phyloP scores from a whole-genome alignment of 2,888 invertebrate genomes.

The Agapostemon virescens region DNA sequence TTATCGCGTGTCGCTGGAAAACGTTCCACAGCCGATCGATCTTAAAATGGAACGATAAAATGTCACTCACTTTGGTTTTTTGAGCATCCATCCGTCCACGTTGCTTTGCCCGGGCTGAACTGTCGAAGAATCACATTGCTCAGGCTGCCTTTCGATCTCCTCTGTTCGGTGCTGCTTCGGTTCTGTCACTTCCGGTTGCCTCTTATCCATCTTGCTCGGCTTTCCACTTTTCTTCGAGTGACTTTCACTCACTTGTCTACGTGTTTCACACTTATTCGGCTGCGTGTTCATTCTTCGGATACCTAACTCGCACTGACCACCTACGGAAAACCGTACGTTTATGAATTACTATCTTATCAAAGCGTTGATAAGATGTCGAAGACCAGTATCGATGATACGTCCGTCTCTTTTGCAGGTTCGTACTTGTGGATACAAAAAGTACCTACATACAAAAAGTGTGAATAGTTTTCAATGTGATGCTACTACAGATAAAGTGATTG shows the following conservation, averaged over 20 bases:
- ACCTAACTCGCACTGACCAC: neutral
- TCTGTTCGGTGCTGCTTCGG: neutral
- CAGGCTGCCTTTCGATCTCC: constrained; percentile 14
- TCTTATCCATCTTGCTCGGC: neutral
- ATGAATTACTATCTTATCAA: constrained; percentile 40
- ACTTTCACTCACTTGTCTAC: neutral
- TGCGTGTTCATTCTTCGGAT: neutral
- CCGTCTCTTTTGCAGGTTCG: neutral
- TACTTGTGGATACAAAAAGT: neutral
- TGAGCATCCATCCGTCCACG: constrained; percentile 60
- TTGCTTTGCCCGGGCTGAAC: constrained; percentile 27
- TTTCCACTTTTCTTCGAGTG: neutral
- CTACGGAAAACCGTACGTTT: neutral
- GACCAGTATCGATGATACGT: neutral
- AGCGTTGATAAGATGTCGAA: neutral
- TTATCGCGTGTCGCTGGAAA: constrained; percentile 11
- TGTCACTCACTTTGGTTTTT: constrained; percentile 63
- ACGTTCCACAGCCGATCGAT: constrained; percentile 20
- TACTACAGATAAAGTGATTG: neutral
- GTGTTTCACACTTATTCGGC: no score
- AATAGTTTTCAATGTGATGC: neutral
- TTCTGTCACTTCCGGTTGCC: neutral
- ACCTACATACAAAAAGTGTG: neutral
- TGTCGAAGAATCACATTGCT: constrained; percentile 29
- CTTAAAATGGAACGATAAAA: constrained; percentile 38